Base-by-base conservation (phyloP, 1,140 invertebrate genomes). In the Diorhabda sublineata region DNA sequence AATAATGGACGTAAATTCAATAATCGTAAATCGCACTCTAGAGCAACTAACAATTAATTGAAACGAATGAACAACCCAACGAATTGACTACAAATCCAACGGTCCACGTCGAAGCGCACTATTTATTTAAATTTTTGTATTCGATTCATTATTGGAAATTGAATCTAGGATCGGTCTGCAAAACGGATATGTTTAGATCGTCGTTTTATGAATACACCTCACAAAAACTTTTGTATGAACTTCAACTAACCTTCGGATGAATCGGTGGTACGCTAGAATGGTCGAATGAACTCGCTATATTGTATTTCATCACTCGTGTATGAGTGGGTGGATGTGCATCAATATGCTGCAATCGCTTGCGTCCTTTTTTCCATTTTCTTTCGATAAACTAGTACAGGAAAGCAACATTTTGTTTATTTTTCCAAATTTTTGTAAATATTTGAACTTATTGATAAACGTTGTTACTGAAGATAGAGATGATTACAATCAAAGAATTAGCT, bases 151-250 rank as follows among this genome's bases (percentile, higher is more conserved):
- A 47, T 52, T 52, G 47, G 47, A 52, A 52, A 52, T 52, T 52
- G 47, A 65, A 71, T 68, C 66, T 71, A 64, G 70, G 70, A 68
- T 71, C 64, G 70, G 70, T 71, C 64, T 64, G 61, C 26, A 64
- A 71, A 71, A 71, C 70, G 70, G 70, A 71, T 64, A 69, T 71
- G 70, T 70, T 70, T 63, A 68, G 66, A 62, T 52, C 61, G 64
- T 64, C 61, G 66, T 68, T 71, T 42, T 68, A 67, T 71, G 62
- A 60, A 65, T 68, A 59, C 60, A 42, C 44, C 64, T 68, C 59
- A 71, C 68, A 71, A 71, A 68, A 64, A 45, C 67, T 67, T 71
- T 69, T 69, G 64, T 65, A 44, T 56, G 45, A 11, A 62, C 47
- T 52, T 52, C n/a, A 52, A 52, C 47, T n/a, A 52, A 52, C 43